These are phyloP conservation scores for Polyommatus iphigenia DNA, from an alignment of 2,888 invertebrate genomes.

Conservation along the genomic window DNA sequence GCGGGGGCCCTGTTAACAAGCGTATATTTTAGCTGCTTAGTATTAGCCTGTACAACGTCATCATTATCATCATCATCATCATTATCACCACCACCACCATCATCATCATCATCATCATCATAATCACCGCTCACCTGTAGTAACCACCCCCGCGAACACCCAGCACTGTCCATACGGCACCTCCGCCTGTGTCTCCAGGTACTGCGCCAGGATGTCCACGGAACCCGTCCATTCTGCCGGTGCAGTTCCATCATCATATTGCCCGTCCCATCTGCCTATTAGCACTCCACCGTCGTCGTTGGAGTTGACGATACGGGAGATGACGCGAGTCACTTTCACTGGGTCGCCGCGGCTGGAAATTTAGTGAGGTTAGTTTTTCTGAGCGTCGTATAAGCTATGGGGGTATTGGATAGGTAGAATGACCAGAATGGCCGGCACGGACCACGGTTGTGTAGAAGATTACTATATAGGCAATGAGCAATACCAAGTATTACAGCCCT, in stretches of 20 bases:
- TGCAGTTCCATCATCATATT: slow-evolving; percentile 86
- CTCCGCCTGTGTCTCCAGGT: slow-evolving; percentile 81
- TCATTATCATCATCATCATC: not conserved
- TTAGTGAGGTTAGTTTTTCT: not conserved
- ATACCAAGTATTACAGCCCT: no score
- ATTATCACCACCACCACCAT: slow-evolving; percentile 71
- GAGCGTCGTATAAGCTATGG: not conserved
- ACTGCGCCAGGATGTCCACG: slow-evolving; percentile 87
- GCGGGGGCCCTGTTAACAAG: no score
- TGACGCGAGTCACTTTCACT: slow-evolving; percentile 83
- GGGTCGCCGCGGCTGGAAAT: slow-evolving; percentile 83
- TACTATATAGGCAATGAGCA: not conserved
- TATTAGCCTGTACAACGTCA: not conserved
- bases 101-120: slow-evolving; percentile 71
- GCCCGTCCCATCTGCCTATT: slow-evolving; percentile 86
- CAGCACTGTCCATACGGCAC: slow-evolving; percentile 93
- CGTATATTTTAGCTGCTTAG: no score
- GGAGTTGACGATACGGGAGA: slow-evolving; percentile 88
- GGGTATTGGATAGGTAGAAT: not conserved
- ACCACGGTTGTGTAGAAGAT: no score
- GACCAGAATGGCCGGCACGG: no score
- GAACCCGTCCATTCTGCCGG: slow-evolving; percentile 91
- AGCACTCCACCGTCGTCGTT: slow-evolving; percentile 87
- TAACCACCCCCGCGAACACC: slow-evolving; percentile 91
- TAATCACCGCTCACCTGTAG: slow-evolving; percentile 80